Percentiles rank a stretch among this genome's conserved stretches.
phyloP scores from a whole-genome alignment of 2,888 invertebrate genomes.

The Adineta ricciae region DNA sequence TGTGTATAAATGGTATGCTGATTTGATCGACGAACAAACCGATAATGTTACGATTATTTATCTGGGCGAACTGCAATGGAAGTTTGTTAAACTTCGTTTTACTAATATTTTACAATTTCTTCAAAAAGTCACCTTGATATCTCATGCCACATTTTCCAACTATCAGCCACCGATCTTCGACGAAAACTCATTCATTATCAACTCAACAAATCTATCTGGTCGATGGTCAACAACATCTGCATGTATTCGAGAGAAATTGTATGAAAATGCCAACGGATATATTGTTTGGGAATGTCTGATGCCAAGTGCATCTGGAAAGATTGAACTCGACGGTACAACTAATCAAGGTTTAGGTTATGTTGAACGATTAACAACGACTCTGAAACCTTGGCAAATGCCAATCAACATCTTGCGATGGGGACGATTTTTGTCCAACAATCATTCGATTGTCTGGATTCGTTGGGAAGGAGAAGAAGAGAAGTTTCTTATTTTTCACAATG shows the following conservation, averaged over 20 bases:
- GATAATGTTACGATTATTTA: background rate
- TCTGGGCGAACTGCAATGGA: background rate
- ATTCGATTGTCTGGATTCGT: background rate
- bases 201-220: background rate
- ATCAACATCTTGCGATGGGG: background rate
- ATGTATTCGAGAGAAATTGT: background rate
- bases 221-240: background rate
- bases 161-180: background rate
- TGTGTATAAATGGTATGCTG: background rate
- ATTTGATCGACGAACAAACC: background rate
- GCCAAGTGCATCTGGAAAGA: background rate
- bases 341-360: background rate
- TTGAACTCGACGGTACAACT: background rate
- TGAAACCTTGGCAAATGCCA: background rate
- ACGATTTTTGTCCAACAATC: background rate
- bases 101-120: background rate
- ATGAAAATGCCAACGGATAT: background rate
- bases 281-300: background rate
- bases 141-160: background rate
- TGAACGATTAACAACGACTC: background rate
- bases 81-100: background rate
- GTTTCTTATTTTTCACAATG: background rate
- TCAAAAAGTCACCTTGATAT: background rate
- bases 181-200: background rate
- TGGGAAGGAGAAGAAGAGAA: background rate